Base-by-base conservation (phyloP, 2,888 invertebrate species). In the Drosophila kambysellisi region DNA sequence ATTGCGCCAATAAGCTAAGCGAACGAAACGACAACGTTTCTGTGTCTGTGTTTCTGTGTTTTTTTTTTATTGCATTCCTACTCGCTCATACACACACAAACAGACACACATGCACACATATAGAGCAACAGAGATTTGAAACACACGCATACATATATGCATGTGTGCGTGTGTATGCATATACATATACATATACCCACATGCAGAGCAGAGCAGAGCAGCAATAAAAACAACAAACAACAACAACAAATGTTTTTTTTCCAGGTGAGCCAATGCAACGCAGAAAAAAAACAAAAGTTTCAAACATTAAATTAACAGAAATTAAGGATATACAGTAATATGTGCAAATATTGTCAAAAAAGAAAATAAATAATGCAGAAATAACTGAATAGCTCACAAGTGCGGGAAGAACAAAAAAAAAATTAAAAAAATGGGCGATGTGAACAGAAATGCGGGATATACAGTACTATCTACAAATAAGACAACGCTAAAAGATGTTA, bases 1-100 rank as follows among this genome's bases (percentile, higher is more conserved):
- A 90, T 88, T 91, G 90, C 91, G 91, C 90, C 91, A 91, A 90
- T 90, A 90, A 56, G 81, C 86, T 46, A 46, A 91, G 80, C 86
- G 81, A 79, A 76, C 71, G 71, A 56, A 56, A 71, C 68, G 66
- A 76, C 68, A 64, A 75, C 62, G 74, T 73, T 81, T 74, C 76
- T 81, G 73, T 82, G 81, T 61, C 70, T 82, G 81, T 74, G 83
- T 88, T 87, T 87, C 69, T 65, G 81, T 81, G 73, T 76, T n/a
- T 68, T 79, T 85, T 87, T 86, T 87, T 88, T 83, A 86, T 90
- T 87, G 87, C 87, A 87, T 88, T 87, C 83, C 82, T 75, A 72
- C 89, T 76, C 76, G 73, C 76, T 72, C 61, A 50, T 71, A 78
- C 60, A 77, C 62, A 70, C 74, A 70, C 74, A 74, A 68, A 59